These are phyloP conservation scores for Leptinotarsa texana DNA, from an alignment of 1,140 invertebrate genomes.

Conservation along the genomic window DNA sequence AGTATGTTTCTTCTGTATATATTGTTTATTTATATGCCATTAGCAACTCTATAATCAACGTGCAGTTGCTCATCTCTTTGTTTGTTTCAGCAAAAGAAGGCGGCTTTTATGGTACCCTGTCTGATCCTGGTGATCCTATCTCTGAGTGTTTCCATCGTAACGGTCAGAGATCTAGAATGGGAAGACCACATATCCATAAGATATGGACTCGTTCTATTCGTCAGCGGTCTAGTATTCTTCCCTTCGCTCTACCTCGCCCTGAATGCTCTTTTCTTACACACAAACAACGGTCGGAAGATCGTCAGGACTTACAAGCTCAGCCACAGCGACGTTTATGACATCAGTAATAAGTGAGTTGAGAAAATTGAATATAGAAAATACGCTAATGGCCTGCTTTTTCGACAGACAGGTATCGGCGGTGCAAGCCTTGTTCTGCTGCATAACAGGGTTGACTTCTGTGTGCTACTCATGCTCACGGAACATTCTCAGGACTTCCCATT, in stretches of 20 bases:
- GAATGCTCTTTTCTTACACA: conserved; percentile 63
- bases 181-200: conserved; percentile 59
- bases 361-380: not conserved
- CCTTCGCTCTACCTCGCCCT: conserved; percentile 64
- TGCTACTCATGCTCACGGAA: conserved; percentile 67
- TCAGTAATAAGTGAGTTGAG: conserved; percentile 69
- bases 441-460: conserved; percentile 66
- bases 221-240: conserved; percentile 67
- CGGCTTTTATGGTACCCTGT: conserved; percentile 31
- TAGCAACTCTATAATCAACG: not conserved
- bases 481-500: conserved; percentile 67
- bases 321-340: conserved; percentile 67
- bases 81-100: conserved; percentile 40
- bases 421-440: conserved; percentile 67
- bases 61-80: not conserved
- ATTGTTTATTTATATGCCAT: not conserved
- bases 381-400: conserved; percentile 29
- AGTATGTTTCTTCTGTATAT: not conserved
- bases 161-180: conserved; percentile 43
- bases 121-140: conserved; percentile 34
- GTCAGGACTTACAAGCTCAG: conserved; percentile 65
- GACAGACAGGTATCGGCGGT: conserved; percentile 68
- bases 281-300: conserved; percentile 60
- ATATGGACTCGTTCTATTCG: conserved; percentile 62
- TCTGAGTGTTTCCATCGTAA: conserved; percentile 39